phyloP scores from a whole-genome alignment of 2,797 vertebrate genomes.

The Silurus aristotelis region DNA sequence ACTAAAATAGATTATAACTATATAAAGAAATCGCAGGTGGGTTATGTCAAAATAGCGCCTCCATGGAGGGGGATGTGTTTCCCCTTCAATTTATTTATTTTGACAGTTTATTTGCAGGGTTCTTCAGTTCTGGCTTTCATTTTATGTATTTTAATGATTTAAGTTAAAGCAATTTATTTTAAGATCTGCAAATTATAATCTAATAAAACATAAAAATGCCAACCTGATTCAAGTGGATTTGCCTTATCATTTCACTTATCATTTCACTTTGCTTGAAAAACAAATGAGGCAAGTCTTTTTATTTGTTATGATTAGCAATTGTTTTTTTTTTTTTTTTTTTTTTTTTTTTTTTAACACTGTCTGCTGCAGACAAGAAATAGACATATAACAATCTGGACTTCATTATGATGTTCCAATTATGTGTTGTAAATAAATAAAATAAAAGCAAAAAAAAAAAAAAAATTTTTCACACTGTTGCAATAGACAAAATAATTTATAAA shows the following conservation, averaged over 20 bases:
- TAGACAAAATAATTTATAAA: neutral
- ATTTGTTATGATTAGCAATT: neutral
- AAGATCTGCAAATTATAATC: slow-evolving; percentile 84
- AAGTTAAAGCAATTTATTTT: slow-evolving; percentile 85
- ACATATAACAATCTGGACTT: neutral
- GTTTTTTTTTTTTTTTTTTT: no score
- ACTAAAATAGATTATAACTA: slow-evolving; percentile 60
- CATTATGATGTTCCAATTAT: neutral
- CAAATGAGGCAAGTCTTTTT: neutral
- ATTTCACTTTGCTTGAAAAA: neutral
- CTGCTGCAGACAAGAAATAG: neutral
- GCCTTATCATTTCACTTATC: neutral
- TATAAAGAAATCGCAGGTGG: slow-evolving; percentile 70
- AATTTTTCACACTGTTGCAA: neutral
- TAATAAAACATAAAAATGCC: slow-evolving; percentile 82
- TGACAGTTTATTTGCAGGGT: slow-evolving; percentile 76
- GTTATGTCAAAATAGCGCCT: slow-evolving; percentile 72
- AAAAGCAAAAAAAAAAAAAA: neutral
- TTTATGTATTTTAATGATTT: slow-evolving; percentile 86
- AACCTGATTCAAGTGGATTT: slow-evolving; percentile 17
- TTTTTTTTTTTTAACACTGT: no score
- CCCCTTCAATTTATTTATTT: slow-evolving; percentile 74
- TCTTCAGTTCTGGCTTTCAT: slow-evolving; percentile 81
- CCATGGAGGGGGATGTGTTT: slow-evolving; percentile 71
- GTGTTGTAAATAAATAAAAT: neutral